Base-by-base conservation (phyloP, 2,113 vertebrate species). In the Salvelinus sp. region DNA sequence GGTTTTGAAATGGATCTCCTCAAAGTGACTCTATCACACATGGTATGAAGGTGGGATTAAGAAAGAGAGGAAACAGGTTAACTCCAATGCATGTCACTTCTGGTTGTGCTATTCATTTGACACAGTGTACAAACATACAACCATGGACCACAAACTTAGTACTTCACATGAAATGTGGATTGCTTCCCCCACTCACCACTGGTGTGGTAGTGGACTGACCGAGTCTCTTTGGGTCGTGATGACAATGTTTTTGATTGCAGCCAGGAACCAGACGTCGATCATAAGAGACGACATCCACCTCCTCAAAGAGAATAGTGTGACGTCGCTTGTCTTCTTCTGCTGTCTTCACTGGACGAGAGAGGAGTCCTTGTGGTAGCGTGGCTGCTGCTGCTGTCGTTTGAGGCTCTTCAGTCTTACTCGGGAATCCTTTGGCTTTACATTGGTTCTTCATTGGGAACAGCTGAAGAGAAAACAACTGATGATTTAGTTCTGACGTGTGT, bases 281-380 rank as follows among this genome's bases (percentile, higher is more conserved):
- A 22, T 99, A 97, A 91, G 99, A 97, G 89, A 98, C 96, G 58
- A 99, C 92, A 84, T 99, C 97, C 75, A 98, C 98, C 93, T 99
- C 98, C 90, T 99, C 98, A 86, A 99, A 99, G 74, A 99, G 94
- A 87, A 99, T 99, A 5, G 99, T n/a, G 97, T 13, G 96, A 99
- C 0, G 96, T 99, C 44, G 97, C 95, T 0, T n/a, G 86, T 93
- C 91, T 95, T 98, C 78, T 94, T 96, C 60, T 89, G 89, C 68
- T 99, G n/a, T n/a, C 96, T 60, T 96, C 95, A 16, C 71, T 79
- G 75, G 44, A 85, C 1, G 23, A 25, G 86, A n/a, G 47, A 48
- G 48, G 72, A 16, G 62, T 90, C 87, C 89, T 89, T 27, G 50
- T 38, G 57, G 62, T 85, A n/a, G n/a, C n/a, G n/a, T 69, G 66